Conservation (phyloP, 2,113 vertebrate species). For the Meriones unguiculatus region DNA sequence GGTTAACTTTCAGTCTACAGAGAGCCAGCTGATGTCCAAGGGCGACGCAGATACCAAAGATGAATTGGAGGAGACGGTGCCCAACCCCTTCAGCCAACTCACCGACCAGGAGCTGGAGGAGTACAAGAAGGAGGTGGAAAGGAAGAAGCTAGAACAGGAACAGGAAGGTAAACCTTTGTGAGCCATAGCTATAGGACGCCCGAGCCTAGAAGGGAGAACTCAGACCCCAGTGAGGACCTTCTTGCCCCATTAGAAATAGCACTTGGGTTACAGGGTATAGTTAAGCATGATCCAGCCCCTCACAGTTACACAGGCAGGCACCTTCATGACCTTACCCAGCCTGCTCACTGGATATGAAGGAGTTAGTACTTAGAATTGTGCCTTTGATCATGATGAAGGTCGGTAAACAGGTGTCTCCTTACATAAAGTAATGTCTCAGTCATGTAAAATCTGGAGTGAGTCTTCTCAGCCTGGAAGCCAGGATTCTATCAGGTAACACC, state of each 20-base stretch:
- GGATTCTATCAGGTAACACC: background rate
- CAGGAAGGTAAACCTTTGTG: constrained; percentile 87
- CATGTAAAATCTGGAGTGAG: background rate
- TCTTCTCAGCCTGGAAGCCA: background rate
- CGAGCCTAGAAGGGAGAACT: background rate
- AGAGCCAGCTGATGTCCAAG: constrained; percentile 86
- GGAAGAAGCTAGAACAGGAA: constrained; percentile 90
- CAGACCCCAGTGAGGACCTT: background rate
- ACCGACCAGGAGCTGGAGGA: constrained; percentile 98
- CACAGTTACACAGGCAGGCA: fast-evolving
- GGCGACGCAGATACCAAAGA: constrained; percentile 82
- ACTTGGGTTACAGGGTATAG: background rate
- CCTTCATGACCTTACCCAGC: background rate
- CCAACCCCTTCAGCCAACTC: constrained; percentile 97
- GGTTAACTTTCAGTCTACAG: constrained; percentile 91
- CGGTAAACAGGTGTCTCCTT: background rate
- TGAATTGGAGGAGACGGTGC: constrained; percentile 73
- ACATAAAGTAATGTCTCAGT: background rate
- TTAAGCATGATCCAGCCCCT: background rate
- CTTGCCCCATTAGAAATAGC: background rate
- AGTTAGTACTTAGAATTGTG: background rate
- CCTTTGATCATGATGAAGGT: background rate
- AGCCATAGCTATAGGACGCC: background rate
- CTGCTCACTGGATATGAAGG: background rate
- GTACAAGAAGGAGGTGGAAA: constrained; percentile 96